Evolutionary conservation across 2,888 invertebrate species (phyloP).

Genomic region (Platerodrilus igneus): DNA sequence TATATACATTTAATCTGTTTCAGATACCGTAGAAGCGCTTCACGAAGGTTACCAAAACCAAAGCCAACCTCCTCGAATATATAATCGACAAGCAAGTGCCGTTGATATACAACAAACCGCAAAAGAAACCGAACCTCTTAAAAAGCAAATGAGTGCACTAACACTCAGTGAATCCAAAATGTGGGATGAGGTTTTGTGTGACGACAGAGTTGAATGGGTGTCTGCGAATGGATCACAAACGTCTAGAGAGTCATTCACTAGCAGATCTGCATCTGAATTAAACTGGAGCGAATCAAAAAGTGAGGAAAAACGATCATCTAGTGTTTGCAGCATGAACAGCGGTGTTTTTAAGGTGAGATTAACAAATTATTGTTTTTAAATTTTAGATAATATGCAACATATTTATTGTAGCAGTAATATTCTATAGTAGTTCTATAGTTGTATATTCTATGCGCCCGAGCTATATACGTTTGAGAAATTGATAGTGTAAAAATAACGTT

Average conservation of each 20-base stretch:
- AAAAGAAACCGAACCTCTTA: conserved; percentile 39
- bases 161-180: conserved; percentile 52
- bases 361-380: neutral
- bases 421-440: neutral
- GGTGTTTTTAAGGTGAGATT: conserved; percentile 37
- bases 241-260: conserved; percentile 42
- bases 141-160: conserved; percentile 52
- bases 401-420: too few species aligned
- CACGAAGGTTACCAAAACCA: conserved; percentile 17
- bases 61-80: conserved; percentile 12
- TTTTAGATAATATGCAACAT: too few species aligned
- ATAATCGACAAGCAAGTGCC: conserved; percentile 41
- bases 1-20: too few species aligned
- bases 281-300: conserved; percentile 32
- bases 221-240: conserved; percentile 34
- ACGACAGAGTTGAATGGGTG: conserved; percentile 12
- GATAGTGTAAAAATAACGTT: too few species aligned
- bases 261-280: conserved; percentile 35
- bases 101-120: conserved; percentile 39
- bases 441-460: too few species aligned
- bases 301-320: conserved; percentile 18
- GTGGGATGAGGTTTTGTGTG: conserved; percentile 43
- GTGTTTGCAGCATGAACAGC: conserved; percentile 40
- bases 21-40: conserved; percentile 35
- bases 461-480: too few species aligned